Evolutionary conservation across 2,888 invertebrate species (phyloP), one percentile per base, ranked within the genome.

Genomic region (Schizotus pectinicornis): DNA sequence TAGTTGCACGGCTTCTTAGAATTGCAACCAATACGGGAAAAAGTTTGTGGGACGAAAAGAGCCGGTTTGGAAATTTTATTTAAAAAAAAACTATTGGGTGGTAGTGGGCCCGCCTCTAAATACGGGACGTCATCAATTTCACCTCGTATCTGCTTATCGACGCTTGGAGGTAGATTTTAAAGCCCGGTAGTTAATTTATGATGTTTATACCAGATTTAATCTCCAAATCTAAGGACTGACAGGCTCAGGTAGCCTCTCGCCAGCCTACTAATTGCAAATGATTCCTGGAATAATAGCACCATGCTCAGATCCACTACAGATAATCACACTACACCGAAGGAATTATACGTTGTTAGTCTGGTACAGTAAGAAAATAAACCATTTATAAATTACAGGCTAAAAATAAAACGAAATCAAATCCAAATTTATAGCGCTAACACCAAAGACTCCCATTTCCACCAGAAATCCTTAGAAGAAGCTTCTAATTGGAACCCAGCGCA

Each of bases 101-200:
- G 60, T 67, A 64, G 55, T 55, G 47, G 62, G 58, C 62, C 65
- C 64, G 62, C 60, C 65, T 62, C 55, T 59, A 56, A 51, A 65
- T 61, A 64, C 64, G 59, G 62, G 64, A 67, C 67, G 65, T 65
- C 63, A 62, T 68, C 64, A 68, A 65, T 68, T 67, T 67, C 63
- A 62, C 62, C 53, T 59, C 62, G 56, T 64, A 64, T 68, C 65
- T 59, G 54, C 62, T 53, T 62, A 67, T 68, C 63, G 65, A 63
- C 43, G 67, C 65, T 65, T 45, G 34, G 51, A 61, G 67, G 61
- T 56, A 64, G 57, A 67, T 65, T 67, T 63, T 63, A 67, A 69
- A 69, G 69, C 67, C 69, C 69, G 62, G 69, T 69, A 69, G 69
- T 69, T 69, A 64, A 64, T 67, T 64, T 62, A 63, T 61, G 59